A percentile compares a stretch with the other conserved stretches of the same genome.
phyloP scores from a whole-genome alignment of 2,113 vertebrate genomes.

The Lepisosteus oculatus region DNA sequence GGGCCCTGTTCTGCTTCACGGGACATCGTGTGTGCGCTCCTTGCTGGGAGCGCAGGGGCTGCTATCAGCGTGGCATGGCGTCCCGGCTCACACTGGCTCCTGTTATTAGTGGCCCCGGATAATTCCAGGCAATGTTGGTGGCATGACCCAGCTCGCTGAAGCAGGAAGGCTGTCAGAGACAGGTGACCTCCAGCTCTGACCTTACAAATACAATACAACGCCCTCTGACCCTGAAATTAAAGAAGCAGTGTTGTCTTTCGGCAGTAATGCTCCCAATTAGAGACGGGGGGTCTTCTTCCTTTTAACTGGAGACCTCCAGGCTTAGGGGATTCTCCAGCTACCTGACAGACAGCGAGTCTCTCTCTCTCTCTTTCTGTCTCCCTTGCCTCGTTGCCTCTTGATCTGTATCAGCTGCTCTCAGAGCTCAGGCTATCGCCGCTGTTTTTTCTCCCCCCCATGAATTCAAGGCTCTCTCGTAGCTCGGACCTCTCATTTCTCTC shows the following conservation, averaged over 20 bases:
- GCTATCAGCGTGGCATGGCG: constrained; percentile 6
- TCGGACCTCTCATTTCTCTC: too few relatives aligned
- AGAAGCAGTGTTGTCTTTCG: constrained; percentile 66
- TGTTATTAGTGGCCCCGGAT: constrained; percentile 64
- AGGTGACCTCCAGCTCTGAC: constrained; percentile 53
- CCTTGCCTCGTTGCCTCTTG: background rate
- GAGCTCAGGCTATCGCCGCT: constrained; percentile 45
- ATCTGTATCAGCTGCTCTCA: constrained; percentile 1
- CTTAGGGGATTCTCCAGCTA: constrained; percentile 30
- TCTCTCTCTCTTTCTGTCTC: too few relatives aligned
- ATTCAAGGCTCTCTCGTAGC: too few relatives aligned
- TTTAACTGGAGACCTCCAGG: constrained; percentile 36
- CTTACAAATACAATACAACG: constrained; percentile 70
- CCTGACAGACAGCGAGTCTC: background rate
- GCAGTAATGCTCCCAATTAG: constrained; percentile 56
- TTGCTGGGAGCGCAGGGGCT: background rate
- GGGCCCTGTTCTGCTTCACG: too few relatives aligned
- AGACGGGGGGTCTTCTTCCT: constrained; percentile 37
- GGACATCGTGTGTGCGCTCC: background rate
- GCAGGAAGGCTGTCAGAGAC: constrained; percentile 62
- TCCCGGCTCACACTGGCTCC: constrained; percentile 23
- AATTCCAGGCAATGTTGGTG: constrained; percentile 67
- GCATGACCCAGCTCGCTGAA: constrained; percentile 63
- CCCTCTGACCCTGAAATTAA: constrained; percentile 62
- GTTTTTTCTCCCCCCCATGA: constrained; percentile 32